These are phyloP conservation scores for Hemicrepidius hirtus DNA, from an alignment of 2,888 invertebrate species.

Conservation along the genomic window DNA sequence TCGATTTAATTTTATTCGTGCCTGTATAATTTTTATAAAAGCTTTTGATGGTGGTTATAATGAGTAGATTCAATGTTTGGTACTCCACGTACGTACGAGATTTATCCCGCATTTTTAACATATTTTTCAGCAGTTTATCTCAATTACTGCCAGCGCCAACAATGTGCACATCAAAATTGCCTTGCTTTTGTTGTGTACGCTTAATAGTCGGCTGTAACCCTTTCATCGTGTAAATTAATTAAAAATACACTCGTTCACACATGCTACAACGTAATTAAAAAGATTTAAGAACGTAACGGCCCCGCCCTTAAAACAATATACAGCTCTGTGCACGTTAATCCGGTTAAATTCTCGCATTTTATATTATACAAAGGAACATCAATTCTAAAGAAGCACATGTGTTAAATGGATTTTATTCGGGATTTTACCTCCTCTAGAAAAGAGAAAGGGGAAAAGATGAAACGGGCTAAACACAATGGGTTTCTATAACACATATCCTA, in stretches of 20 bases:
- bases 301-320: constrained; percentile 36
- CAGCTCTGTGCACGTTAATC: constrained; percentile 46
- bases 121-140: constrained; percentile 39
- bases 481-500: constrained; percentile 42
- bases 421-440: constrained; percentile 35
- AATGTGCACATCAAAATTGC: constrained; percentile 36
- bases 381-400: constrained; percentile 50
- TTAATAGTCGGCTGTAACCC: constrained; percentile 38
- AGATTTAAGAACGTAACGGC: constrained; percentile 47
- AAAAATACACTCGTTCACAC: constrained; percentile 50
- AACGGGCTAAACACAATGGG: constrained; percentile 42
- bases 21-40: no score
- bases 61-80: neutral
- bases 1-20: no score
- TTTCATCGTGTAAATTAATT: constrained; percentile 47
- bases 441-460: constrained; percentile 47
- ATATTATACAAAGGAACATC: constrained; percentile 48
- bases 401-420: constrained; percentile 51
- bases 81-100: neutral
- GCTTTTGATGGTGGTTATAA: neutral
- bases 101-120: constrained; percentile 33
- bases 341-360: constrained; percentile 34
- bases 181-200: constrained; percentile 30
- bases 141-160: constrained; percentile 40
- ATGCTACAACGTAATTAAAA: constrained; percentile 52